Percentiles rank a stretch among this genome's conserved stretches.
These are phyloP conservation scores for Ochlodes sylvanus DNA, from an alignment of 2,888 invertebrate genomes.

Conservation along the genomic window DNA sequence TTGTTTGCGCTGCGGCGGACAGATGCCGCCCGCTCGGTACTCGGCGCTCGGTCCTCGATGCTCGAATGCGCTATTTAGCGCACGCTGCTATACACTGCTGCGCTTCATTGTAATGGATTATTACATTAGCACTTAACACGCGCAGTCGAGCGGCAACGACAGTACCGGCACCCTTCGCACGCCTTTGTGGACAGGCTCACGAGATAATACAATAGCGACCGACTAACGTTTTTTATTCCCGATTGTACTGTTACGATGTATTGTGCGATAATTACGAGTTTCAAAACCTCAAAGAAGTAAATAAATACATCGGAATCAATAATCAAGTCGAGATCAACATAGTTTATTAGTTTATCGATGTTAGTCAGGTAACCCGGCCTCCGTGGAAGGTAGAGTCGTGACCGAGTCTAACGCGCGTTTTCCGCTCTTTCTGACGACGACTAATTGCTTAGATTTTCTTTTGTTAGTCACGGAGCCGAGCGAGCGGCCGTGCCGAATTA, in stretches of 20 bases:
- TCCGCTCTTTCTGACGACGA: constrained; percentile 85
- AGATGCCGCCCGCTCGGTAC: constrained; percentile 67
- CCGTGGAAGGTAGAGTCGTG: constrained; percentile 57
- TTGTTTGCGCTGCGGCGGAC: constrained; percentile 78
- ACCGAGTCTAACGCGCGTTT: constrained; percentile 82
- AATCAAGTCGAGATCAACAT: constrained; percentile 7
- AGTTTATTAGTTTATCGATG: constrained; percentile 3
- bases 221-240: constrained; percentile 60
- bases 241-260: constrained; percentile 54
- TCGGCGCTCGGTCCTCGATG: constrained; percentile 55
- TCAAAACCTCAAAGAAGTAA: constrained; percentile 30
- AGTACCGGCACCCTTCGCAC: constrained; percentile 67
- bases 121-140: constrained; percentile 84
- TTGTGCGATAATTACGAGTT: constrained; percentile 47
- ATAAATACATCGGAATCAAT: constrained; percentile 29
- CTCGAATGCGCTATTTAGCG: constrained; percentile 83
- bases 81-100: constrained; percentile 76
- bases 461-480: constrained; percentile 83
- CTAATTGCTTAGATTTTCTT: constrained; percentile 85
- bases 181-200: constrained; percentile 64
- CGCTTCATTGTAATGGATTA: constrained; percentile 84
- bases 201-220: constrained; percentile 66
- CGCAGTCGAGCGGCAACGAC: constrained; percentile 75
- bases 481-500: constrained; percentile 80
- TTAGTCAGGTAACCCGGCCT: neutral